Evolutionary conservation across 2,113 vertebrate species (phyloP), one percentile per base, ranked within the genome.

Genomic region (Dipodomys spectabilis): DNA sequence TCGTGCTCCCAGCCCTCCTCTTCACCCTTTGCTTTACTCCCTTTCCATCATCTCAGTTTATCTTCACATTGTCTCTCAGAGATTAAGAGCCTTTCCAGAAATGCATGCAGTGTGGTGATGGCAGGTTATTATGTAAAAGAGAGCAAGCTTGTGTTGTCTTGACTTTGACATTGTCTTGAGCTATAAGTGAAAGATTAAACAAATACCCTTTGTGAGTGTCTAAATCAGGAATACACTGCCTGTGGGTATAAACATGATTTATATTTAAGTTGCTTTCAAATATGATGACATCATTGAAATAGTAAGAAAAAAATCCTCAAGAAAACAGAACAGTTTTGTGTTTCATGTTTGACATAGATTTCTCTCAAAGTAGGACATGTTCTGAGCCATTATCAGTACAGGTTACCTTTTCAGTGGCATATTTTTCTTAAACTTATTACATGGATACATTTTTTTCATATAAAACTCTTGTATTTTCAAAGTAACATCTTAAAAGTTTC

Each of bases 161-260:
- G 77, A 68, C 53, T 83, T 87, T 89, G 81, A 81, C 78, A 69
- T n/a, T 67, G 73, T 83, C n/a, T 77, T 7, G 65, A 35, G 49
- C 68, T 95, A 7, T 7, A 30, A 45, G 7, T 68, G 12, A 89
- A 53, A 49, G 11, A 64, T 8, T 28, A 25, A 81, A 87, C 60
- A 45, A 39, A 28, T 49, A 68, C 28, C 75, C n/a, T 65, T 44
- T 18, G 16, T n/a, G 22, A 67, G 22, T 30, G 22, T 82, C 73
- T 94, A 60, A 81, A 27, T 93, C 57, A 82, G 73, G 77, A 90
- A 73, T 84, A 65, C 88, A 60, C 64, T 84, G 90, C 77, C 81
- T 94, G 45, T 84, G 68, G 81, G 39, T 67, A 12, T 53, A 60
- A 82, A 73, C 16, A 74, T 1, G n/a, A 28, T 81, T 81, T 57